Conservation (phyloP, 2,797 vertebrate species). For the Clamator glandarius region DNA sequence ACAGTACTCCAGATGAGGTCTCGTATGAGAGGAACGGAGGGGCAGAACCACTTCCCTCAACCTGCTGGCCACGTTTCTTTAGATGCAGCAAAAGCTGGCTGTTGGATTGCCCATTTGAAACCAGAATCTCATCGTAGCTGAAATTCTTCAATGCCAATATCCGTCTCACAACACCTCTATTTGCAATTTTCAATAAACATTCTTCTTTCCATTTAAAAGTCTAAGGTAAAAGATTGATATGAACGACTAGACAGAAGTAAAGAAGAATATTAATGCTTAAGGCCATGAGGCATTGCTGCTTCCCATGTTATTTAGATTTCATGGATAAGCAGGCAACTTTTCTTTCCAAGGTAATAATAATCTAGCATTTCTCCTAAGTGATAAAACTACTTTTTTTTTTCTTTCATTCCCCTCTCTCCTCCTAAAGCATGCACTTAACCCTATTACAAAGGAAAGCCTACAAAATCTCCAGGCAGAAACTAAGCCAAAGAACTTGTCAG, state of each 20-base stretch:
- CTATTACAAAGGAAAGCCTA: neutral
- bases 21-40: too few species aligned
- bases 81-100: neutral
- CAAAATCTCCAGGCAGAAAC: neutral
- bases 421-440: neutral
- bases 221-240: neutral
- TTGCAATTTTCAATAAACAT: neutral
- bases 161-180: neutral
- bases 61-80: too few species aligned
- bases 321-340: neutral
- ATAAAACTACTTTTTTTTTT: neutral
- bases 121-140: neutral
- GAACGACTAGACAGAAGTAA: neutral
- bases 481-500: neutral
- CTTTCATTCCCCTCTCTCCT: neutral
- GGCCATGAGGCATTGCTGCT: neutral
- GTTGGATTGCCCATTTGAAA: neutral
- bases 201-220: neutral
- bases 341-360: neutral
- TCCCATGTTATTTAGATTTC: neutral
- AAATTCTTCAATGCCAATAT: neutral
- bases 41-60: too few species aligned
- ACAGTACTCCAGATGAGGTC: too few species aligned
- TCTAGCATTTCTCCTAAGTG: neutral
- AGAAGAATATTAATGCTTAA: neutral